Conservation (phyloP, 2,113 vertebrate species). For the Hippolais icterina region DNA sequence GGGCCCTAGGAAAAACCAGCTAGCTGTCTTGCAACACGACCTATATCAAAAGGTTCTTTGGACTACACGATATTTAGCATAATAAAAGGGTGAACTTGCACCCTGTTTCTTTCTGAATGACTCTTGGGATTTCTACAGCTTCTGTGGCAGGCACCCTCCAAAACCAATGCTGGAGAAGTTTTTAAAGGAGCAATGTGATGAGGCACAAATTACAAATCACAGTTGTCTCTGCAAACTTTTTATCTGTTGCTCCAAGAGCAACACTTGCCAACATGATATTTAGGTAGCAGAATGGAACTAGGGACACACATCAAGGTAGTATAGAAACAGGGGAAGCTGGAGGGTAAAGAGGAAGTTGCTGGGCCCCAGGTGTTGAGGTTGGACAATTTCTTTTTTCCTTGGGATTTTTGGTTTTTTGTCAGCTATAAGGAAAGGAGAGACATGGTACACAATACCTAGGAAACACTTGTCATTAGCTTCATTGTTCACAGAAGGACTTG, state of each 20-base stretch:
- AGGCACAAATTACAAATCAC: neutral
- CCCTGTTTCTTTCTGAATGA: neutral
- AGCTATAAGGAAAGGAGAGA: neutral
- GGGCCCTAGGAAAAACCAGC: neutral
- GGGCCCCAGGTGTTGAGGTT: neutral
- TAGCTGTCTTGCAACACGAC: neutral
- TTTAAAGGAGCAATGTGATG: neutral
- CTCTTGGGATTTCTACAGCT: neutral
- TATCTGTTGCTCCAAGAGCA: neutral
- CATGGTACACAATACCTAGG: neutral
- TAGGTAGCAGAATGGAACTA: neutral
- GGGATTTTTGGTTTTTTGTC: neutral
- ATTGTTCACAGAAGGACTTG: neutral
- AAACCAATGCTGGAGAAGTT: neutral
- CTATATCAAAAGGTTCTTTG: neutral
- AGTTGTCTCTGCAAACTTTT: neutral
- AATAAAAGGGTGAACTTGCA: neutral
- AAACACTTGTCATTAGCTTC: neutral
- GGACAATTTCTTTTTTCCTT: neutral
- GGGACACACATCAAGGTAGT: neutral
- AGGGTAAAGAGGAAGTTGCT: neutral
- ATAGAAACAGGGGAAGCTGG: neutral
- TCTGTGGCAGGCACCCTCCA: neutral
- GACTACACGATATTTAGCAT: accelerated
- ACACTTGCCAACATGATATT: neutral